A percentile compares a stretch with the other conserved stretches of the same genome.
Evolutionary conservation across 2,888 invertebrate genomes (phyloP).

Genomic region (Melikaiella ostensackeni): DNA sequence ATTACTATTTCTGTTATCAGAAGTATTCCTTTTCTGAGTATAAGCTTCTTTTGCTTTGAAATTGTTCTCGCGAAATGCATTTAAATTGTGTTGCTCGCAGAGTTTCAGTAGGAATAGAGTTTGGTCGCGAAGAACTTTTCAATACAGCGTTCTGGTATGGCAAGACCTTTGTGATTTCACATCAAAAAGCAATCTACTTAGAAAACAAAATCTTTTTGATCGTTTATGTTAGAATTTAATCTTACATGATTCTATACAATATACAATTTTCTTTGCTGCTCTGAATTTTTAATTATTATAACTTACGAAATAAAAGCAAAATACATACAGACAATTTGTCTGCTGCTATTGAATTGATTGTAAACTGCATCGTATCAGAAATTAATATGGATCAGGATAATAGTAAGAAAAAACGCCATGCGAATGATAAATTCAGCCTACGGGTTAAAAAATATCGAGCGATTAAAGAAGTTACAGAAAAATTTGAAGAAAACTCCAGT

Average conservation of each 20-base stretch:
- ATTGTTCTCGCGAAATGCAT: conserved; percentile 39
- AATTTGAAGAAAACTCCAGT: too few relatives aligned
- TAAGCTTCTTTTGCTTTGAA: conserved; percentile 23
- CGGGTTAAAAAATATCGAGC: too few relatives aligned
- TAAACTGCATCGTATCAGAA: too few relatives aligned
- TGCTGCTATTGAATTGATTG: too few relatives aligned
- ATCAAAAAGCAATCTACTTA: not conserved
- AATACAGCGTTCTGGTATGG: conserved; percentile 21
- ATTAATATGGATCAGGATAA: too few relatives aligned
- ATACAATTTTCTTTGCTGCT: too few relatives aligned
- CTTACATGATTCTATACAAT: not conserved
- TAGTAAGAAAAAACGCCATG: too few relatives aligned
- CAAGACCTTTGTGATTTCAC: conserved; percentile 34
- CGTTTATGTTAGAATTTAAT: not conserved
- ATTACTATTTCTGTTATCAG: conserved; percentile 17
- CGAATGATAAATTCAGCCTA: too few relatives aligned
- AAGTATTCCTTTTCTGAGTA: conserved; percentile 7
- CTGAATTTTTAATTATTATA: too few relatives aligned
- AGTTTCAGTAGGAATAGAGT: conserved; percentile 34
- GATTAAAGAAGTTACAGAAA: too few relatives aligned
- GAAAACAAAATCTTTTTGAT: not conserved
- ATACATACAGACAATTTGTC: too few relatives aligned
- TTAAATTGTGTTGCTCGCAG: conserved; percentile 29
- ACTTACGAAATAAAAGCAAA: too few relatives aligned
- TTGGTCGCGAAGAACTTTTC: conserved; percentile 36